Evolutionary conservation across 2,888 invertebrate species (phyloP), one percentile per base, ranked within the genome.

Genomic region (Drosophila kambysellisi): DNA sequence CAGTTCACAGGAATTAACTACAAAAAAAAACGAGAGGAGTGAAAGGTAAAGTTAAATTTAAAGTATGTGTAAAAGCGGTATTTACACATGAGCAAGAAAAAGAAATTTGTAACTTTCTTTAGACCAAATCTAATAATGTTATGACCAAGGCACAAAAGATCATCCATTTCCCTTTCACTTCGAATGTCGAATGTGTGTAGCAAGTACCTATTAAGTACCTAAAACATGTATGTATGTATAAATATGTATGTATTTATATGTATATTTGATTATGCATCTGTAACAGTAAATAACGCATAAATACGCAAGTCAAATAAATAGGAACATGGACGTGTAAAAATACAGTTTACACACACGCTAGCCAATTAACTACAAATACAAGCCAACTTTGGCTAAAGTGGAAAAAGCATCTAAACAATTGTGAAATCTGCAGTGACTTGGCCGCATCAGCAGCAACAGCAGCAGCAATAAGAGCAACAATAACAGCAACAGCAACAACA

Each of bases 161-260:
- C 63, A 57, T 43, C 74, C 65, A 79, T 79, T 78, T 78, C 80
- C 77, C 77, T 79, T 77, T 77, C 77, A 77, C 77, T 77, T 66
- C 53, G n/a, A 29, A 11, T 57, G 15, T 7, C 46, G 30, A 59
- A 35, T 64, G 33, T 48, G 33, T 35, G 35, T 25, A 15, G 15
- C 25, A 15, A 15, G 46, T 33, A 33, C 20, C 15, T 33, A 20
- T 8, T 8, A 52, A 52, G 37, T 66, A 64, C 53, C 53, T 61
- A 9, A 35, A 17, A 37, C 25, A 25, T 33, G 33, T n/a, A 50
- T 17, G 17, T 50, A 9, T 50, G 2, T 29, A 15, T 25, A 29
- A 7, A 12, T 7, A 7, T 7, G 25, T 63, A 17, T 56, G 32
- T 37, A 63, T 15, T 6, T 29, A n/a, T n/a, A n/a, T n/a, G 33